Conservation (phyloP, 92 coral and sea anemone genomes). For the Parazoanthus swiftii region DNA sequence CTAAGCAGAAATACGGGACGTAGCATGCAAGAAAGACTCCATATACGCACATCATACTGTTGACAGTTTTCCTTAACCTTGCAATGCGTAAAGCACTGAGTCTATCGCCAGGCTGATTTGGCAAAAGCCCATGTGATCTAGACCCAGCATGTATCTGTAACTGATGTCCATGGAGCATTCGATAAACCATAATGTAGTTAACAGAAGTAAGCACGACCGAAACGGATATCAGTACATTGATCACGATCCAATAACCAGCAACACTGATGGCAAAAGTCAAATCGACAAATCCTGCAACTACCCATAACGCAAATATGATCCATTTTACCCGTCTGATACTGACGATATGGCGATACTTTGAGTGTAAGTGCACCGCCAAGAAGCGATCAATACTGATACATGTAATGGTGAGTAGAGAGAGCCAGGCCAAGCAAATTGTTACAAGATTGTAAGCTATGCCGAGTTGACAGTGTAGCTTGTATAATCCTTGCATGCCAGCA, state of each 20-base stretch:
- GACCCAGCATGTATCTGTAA: neutral
- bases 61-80: conserved; percentile 32
- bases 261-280: conserved; percentile 45
- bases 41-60: conserved; percentile 49
- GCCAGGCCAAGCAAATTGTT: conserved; percentile 45
- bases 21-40: conserved; percentile 42
- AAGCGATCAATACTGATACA: conserved; percentile 53
- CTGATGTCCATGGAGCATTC: conserved; percentile 11
- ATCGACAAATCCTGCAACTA: conserved; percentile 30
- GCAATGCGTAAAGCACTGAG: conserved; percentile 24
- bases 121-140: neutral
- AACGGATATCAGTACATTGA: conserved; percentile 15
- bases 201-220: conserved; percentile 34
- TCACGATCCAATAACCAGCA: conserved; percentile 43
- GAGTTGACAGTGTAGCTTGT: conserved; percentile 36
- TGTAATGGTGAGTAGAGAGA: conserved; percentile 48
- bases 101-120: neutral
- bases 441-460: conserved; percentile 46
- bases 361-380: conserved; percentile 42
- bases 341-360: conserved; percentile 34
- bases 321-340: conserved; percentile 21
- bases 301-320: conserved; percentile 19
- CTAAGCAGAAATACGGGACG: conserved; percentile 43
- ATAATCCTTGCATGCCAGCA: conserved; percentile 22
- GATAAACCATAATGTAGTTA: conserved; percentile 44